Conservation (phyloP, 2,888 invertebrate genomes). For the Hydrotaea diabolus region DNA sequence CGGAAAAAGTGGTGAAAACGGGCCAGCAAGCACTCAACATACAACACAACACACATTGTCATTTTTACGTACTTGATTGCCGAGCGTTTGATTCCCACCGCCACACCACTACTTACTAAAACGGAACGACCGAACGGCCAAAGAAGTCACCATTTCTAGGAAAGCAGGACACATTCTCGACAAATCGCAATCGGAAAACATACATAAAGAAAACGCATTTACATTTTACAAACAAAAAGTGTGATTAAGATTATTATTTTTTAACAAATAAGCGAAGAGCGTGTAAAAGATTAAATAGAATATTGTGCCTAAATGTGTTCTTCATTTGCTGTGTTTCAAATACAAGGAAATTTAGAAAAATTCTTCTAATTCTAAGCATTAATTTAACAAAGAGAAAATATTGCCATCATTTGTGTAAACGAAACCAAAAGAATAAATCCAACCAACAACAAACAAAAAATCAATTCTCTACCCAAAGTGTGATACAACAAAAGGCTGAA, state of each 20-base stretch:
- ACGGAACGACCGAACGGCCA: too few species aligned
- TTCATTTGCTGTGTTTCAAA: constrained; percentile 72
- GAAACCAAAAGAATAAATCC: constrained; percentile 74
- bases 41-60: constrained; percentile 54
- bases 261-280: constrained; percentile 44
- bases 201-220: constrained; percentile 53
- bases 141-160: constrained; percentile 40
- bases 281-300: constrained; percentile 60
- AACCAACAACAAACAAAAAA: constrained; percentile 57
- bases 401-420: constrained; percentile 74
- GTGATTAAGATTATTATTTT: constrained; percentile 55
- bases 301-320: constrained; percentile 79
- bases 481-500: constrained; percentile 80
- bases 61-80: constrained; percentile 47
- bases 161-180: constrained; percentile 53
- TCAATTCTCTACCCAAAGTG: constrained; percentile 76
- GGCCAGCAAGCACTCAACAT: constrained; percentile 54
- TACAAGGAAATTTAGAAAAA: constrained; percentile 59
- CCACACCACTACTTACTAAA: constrained; percentile 5
- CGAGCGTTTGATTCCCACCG: constrained; percentile 52
- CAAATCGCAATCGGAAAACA: constrained; percentile 42
- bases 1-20: constrained; percentile 63
- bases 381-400: constrained; percentile 45
- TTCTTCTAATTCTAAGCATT: constrained; percentile 65
- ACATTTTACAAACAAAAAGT: constrained; percentile 4